These are phyloP conservation scores for Sinocyclocheilus rhinocerous DNA, from an alignment of 2,113 vertebrate genomes.

Conservation along the genomic window DNA sequence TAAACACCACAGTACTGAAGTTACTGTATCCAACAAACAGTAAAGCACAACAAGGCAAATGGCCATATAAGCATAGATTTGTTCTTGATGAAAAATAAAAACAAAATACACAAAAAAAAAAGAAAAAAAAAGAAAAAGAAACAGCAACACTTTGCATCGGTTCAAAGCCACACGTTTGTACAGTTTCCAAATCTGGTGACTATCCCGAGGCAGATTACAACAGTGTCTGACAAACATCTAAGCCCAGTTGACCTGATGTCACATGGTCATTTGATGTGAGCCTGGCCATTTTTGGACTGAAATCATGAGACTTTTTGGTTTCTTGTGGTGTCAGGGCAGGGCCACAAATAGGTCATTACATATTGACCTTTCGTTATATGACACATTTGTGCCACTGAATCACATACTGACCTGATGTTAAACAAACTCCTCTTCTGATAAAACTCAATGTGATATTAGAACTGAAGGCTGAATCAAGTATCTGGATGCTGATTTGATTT, in stretches of 20 bases:
- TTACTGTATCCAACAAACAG: constrained; percentile 73
- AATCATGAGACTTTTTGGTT: constrained; percentile 13
- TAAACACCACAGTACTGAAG: constrained; percentile 79
- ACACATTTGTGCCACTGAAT: constrained; percentile 9
- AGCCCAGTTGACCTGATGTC: constrained; percentile 22
- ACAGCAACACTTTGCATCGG: constrained; percentile 67
- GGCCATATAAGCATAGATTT: constrained; percentile 78
- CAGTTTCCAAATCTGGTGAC: constrained; percentile 67
- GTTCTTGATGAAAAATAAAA: constrained; percentile 67
- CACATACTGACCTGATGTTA: background rate
- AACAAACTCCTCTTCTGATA: background rate
- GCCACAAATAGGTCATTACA: background rate
- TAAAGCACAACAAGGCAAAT: constrained; percentile 81
- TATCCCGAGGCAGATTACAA: constrained; percentile 71
- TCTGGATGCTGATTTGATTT: background rate
- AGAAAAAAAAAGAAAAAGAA: constrained; percentile 7
- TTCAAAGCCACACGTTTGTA: constrained; percentile 68
- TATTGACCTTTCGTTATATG: background rate
- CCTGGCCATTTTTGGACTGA: background rate
- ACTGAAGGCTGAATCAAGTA: background rate
- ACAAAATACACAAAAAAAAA: constrained; percentile 58
- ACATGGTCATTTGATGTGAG: background rate
- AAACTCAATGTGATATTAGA: background rate
- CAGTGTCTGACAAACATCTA: constrained; percentile 23
- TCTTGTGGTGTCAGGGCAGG: too few relatives aligned